Evolutionary conservation across 2,797 vertebrate species (phyloP), one percentile per base, ranked within the genome.

Genomic region (Rachycentron canadum): DNA sequence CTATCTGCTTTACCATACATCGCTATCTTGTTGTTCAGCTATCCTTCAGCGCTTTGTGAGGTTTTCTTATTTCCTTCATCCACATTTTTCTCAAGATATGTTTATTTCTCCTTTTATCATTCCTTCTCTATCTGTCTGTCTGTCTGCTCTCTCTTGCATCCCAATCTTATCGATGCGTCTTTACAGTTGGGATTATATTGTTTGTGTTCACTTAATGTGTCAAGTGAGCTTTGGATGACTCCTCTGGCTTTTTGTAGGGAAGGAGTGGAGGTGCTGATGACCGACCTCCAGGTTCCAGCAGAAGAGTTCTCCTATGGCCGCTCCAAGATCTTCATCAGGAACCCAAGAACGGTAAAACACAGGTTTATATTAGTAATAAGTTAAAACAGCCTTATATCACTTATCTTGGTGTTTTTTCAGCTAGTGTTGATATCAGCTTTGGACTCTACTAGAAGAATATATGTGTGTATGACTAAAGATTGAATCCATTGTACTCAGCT

Each of bases 301-400:
- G 98, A 99, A 72, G 98, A 99, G 76, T 98, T 95, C 74, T 94
- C 98, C 1, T 98, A 97, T 8, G 98, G 98, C 14, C 96, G 97
- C 94, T 99, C 97, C 68, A 99, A 99, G 94, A 98, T 99, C 91
- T 99, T 99, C 94, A 99, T 99, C 94, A 96, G 98, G 92, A 99
- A 99, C 92, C 98, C 98, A 55, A 96, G 96, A 96, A 99, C 97
- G 78, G 98, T 99, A 96, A 76, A 73, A 34, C 49, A 6, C 36
- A n/a, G 2, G 17, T 45, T 38, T 28, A 62, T 30, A 34, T 56
- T n/a, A n/a, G n/a, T n/a, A n/a, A n/a, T n/a, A 52, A 23, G 4
- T 60, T 9, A 7, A 57, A 52, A 28, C 7, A 32, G 4, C 32
- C 21, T 21, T 32, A 26, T 43, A 53, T 49, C 49, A 19, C 23